phyloP scores from a whole-genome alignment of 2,113 vertebrate genomes.

The Gorsachius goisagi region DNA sequence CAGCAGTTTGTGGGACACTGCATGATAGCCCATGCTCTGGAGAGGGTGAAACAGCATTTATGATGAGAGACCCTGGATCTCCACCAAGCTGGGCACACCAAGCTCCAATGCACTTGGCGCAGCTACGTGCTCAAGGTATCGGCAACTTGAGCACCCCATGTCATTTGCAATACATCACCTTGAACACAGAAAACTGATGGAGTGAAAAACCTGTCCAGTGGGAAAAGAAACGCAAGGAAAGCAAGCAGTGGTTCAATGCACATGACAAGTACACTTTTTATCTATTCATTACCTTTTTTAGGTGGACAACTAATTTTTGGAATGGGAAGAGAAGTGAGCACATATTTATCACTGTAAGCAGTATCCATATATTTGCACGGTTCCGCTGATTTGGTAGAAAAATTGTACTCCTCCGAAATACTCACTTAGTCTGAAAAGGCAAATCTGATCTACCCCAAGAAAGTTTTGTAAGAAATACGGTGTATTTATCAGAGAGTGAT shows the following conservation, averaged over 20 bases:
- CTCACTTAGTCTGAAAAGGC: neutral
- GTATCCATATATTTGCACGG: neutral
- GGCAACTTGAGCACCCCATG: accelerated
- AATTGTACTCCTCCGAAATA: neutral
- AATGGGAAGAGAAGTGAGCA: neutral
- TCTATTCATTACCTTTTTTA: neutral
- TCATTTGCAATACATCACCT: neutral
- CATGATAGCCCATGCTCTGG: neutral
- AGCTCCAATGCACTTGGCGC: neutral
- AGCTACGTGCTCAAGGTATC: neutral
- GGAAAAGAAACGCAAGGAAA: neutral
- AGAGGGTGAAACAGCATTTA: neutral
- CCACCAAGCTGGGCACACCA: neutral
- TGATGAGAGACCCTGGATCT: neutral
- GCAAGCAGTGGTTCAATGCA: neutral
- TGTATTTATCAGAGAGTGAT: neutral
- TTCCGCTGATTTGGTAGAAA: neutral
- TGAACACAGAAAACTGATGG: neutral
- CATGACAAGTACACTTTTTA: neutral
- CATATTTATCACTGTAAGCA: neutral
- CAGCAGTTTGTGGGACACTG: neutral
- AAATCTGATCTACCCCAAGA: neutral
- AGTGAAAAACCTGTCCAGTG: neutral
- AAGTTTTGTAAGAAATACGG: neutral
- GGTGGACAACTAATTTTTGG: neutral